Base-by-base conservation (phyloP, 2,888 invertebrate genomes). In the Aphodius granarius region DNA sequence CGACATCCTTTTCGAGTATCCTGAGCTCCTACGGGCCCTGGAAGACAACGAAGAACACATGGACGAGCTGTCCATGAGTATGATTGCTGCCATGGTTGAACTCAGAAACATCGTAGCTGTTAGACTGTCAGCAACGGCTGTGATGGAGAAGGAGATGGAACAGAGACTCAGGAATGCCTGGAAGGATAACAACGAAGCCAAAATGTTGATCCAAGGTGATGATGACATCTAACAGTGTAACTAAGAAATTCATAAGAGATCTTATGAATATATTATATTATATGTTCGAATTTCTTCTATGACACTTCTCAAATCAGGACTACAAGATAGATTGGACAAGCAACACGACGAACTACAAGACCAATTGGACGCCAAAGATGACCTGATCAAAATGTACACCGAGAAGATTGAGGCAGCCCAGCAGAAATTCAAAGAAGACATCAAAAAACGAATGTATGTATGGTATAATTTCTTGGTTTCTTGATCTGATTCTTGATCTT, bases 41-140 rank as follows among this genome's bases (percentile, higher is more conserved):
- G 74, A 75, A 21, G 71, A 65, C 15, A 9, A 6, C 4, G 71
- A 23, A 2, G 20, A 43, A 6, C 73, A 78, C 20, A 72, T 74
- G 21, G 76, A 78, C 18, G 73, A 76, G 18, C 20, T 75, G 2
- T 74, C 76, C 6, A 17, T 20, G 15, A 68, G 65, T 43, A 66
- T 79, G 62, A 74, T 79, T 9, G 74, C 78, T n/a, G 78, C 78
- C 6, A 78, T 89, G 73, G 87, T 88, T 78, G 83, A 84, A 66
- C 88, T 89, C 76, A 86, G 86, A 9, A 85, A 87, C 0, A 82
- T 86, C 77, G 88, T 89, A 85, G 80, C 86, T 4, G 81, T 78
- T 2, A 89, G 88, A 78, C 86, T 90, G 84, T 82, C 84, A 4
- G 86, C 85, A 2, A 88, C 89, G 0, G 90, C 90, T 0, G 87